These are phyloP conservation scores for Mesembrinibis cayennensis DNA, from an alignment of 2,113 vertebrate species.

Conservation along the genomic window DNA sequence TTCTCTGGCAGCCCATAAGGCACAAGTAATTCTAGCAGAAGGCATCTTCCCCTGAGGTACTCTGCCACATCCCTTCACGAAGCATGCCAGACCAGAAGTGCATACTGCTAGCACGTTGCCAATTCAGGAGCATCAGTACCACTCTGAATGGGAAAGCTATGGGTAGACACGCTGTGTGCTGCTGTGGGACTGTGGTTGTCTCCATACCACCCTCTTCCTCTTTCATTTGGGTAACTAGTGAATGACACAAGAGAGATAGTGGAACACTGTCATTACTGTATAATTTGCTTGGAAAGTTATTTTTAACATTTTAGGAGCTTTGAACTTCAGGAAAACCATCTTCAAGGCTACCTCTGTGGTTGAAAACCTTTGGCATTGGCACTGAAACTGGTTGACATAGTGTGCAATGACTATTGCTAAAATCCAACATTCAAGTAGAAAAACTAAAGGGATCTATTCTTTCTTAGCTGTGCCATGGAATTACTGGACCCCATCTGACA, in stretches of 20 bases:
- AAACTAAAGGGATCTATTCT: not conserved
- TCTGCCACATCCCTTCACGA: not conserved
- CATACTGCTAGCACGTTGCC: not conserved
- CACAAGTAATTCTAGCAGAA: not conserved
- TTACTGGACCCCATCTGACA: not conserved
- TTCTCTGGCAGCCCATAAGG: not conserved
- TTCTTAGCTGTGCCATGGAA: not conserved
- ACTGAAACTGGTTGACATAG: not conserved
- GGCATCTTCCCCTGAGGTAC: not conserved
- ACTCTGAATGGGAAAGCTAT: not conserved
- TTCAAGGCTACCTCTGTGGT: not conserved
- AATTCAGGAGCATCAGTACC: not conserved
- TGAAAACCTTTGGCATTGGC: not conserved
- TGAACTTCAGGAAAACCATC: conserved; percentile 16
- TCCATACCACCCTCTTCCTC: not conserved
- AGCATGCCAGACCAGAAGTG: not conserved
- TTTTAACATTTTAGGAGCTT: not conserved
- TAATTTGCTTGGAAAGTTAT: not conserved
- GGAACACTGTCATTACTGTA: not conserved
- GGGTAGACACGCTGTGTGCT: not conserved
- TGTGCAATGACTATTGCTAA: not conserved
- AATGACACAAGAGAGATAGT: not conserved
- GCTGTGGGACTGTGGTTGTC: not conserved
- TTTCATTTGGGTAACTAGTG: not conserved
- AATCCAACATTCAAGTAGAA: not conserved